phyloP scores from a whole-genome alignment of 2,797 vertebrate species.

The Chaunax sp. region DNA sequence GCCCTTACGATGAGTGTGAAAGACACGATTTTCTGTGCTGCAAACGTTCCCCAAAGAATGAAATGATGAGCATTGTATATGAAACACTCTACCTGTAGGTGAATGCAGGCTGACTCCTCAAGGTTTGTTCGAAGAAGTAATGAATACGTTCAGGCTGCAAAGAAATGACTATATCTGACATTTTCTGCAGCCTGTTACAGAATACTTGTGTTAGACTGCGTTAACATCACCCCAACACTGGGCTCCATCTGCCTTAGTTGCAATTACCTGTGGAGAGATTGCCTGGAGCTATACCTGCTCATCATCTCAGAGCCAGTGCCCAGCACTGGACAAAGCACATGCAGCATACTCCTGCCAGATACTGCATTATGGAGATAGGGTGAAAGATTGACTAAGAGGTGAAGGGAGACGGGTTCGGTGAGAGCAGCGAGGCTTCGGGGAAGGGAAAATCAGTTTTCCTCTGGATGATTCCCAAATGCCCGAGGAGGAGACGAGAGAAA shows the following conservation, averaged over 20 bases:
- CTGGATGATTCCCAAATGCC: conserved; percentile 45
- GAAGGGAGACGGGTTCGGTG: conserved; percentile 31
- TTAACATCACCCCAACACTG: conserved; percentile 46
- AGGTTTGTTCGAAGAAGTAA: neutral
- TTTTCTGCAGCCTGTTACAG: conserved; percentile 32
- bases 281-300: conserved; percentile 60
- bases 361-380: conserved; percentile 73
- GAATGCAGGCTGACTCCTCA: neutral
- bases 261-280: conserved; percentile 56
- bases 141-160: conserved; percentile 1
- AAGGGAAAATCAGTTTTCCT: conserved; percentile 63
- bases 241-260: conserved; percentile 39
- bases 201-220: conserved; percentile 4
- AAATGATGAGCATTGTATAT: too few relatives aligned
- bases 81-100: neutral
- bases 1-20: neutral
- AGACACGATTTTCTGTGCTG: neutral
- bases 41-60: neutral
- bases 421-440: conserved; percentile 46
- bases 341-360: conserved; percentile 59
- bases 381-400: conserved; percentile 68
- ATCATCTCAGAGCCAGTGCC: conserved; percentile 52
- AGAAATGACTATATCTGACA: neutral
- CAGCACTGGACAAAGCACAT: conserved; percentile 47
- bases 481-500: conserved; percentile 35